Base-by-base conservation (phyloP, 1,140 invertebrate genomes). In the Papilio machaon region DNA sequence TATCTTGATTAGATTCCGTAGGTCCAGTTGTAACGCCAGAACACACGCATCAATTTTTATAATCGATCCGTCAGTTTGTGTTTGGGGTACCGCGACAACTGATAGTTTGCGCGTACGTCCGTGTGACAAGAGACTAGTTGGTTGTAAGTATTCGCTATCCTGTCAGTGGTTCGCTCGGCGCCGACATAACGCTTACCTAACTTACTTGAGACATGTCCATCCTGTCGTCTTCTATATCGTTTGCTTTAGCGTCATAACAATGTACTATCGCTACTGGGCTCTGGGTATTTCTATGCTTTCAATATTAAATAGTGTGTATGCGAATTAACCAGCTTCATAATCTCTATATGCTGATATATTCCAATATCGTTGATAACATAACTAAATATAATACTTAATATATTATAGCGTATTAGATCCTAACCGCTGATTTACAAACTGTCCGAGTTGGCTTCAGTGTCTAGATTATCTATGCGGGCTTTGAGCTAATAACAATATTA, bases 241-340 rank as follows among this genome's bases (percentile, higher is more conserved):
- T 90, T 91, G 93, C 92, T 94, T 94, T 88, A 93, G 93, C 93
- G 91, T 93, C 91, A 92, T 90, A 94, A 93, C 90, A 91, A 92
- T 92, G 90, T 93, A 91, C 91, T 91, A 84, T 90, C 91, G 93
- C 93, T 94, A 94, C 86, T 92, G 93, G 92, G 93, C 92, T 93
- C 91, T 88, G 92, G 93, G 93, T 93, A 92, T 92, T 91, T 91
- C 92, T 94, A 92, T 94, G 93, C 93, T 94, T 94, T 93, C 91
- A 88, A 93, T 94, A 94, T 94, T 93, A 91, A 91, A 91, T 94
- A 94, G 93, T 93, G 91, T 94, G 92, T 94, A 93, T 94, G 92
- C 92, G 90, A 92, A 91, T 87, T 92, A 88, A 92, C 90, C 90
- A 94, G 93, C 93, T 94, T 94, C 87, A 92, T 94, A 94, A 93